These are phyloP conservation scores for Lithodes maja DNA, from an alignment of 2,888 invertebrate species.

Conservation along the genomic window DNA sequence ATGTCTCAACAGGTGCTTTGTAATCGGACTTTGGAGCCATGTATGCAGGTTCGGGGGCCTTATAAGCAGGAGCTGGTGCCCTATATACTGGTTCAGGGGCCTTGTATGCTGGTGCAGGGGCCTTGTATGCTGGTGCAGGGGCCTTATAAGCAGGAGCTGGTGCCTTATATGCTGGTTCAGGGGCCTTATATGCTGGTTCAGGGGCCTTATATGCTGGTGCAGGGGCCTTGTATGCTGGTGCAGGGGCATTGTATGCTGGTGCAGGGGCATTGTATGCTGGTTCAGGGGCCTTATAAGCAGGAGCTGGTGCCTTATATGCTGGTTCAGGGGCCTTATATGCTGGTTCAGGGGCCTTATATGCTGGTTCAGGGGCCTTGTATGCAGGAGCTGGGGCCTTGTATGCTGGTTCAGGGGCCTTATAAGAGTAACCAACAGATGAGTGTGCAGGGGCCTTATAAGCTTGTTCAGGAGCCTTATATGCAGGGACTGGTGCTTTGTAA, in stretches of 20 bases:
- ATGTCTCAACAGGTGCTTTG: neutral
- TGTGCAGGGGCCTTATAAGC: constrained; percentile 39
- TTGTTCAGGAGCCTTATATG: constrained; percentile 25
- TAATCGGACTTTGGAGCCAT: neutral
- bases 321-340: constrained; percentile 47
- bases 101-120: constrained; percentile 34
- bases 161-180: constrained; percentile 37
- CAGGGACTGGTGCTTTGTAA: constrained; percentile 28
- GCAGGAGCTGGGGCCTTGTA: constrained; percentile 49
- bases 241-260: constrained; percentile 36
- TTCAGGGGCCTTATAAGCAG: constrained; percentile 38
- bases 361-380: constrained; percentile 45
- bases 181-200: constrained; percentile 24
- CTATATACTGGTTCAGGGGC: constrained; percentile 34
- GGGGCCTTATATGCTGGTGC: constrained; percentile 39
- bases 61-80: constrained; percentile 23
- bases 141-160: constrained; percentile 36
- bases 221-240: constrained; percentile 2
- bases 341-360: constrained; percentile 34
- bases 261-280: constrained; percentile 40
- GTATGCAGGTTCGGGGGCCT: neutral
- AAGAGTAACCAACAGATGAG: neutral
- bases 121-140: constrained; percentile 25
- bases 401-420: constrained; percentile 35
- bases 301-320: constrained; percentile 43